A percentile compares a stretch with the other conserved stretches of the same genome.
Evolutionary conservation across 2,797 vertebrate species (phyloP).

Genomic region (Masticophis lateralis): DNA sequence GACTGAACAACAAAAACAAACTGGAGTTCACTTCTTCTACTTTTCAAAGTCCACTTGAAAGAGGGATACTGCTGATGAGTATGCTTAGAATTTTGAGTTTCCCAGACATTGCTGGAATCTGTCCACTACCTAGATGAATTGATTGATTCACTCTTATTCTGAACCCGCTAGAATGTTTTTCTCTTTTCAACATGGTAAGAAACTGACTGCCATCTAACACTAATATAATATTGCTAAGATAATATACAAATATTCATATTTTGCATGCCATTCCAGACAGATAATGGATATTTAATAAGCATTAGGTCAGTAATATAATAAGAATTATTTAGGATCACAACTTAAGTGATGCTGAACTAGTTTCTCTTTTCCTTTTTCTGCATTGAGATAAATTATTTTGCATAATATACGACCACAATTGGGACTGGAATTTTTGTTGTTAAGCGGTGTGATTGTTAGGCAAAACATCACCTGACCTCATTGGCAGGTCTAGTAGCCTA

Average conservation of each 20-base stretch:
- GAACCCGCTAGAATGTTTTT: not conserved
- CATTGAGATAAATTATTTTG: not conserved
- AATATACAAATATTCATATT: not conserved
- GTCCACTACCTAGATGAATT: not conserved
- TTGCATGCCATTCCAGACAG: not conserved
- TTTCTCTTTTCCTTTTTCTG: not conserved
- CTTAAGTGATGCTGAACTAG: not conserved
- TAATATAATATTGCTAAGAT: not conserved
- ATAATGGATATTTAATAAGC: not conserved
- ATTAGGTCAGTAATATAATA: not conserved
- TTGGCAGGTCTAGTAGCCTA: not conserved
- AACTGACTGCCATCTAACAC: not conserved
- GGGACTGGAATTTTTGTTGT: not conserved
- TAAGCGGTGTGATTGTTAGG: not conserved
- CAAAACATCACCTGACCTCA: not conserved
- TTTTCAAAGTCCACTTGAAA: not conserved
- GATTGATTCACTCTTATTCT: not conserved
- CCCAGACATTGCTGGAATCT: not conserved
- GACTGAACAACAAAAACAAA: not conserved
- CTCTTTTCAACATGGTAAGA: not conserved
- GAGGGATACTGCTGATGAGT: not conserved
- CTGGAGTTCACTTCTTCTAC: not conserved
- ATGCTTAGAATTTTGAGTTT: not conserved
- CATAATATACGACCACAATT: not conserved
- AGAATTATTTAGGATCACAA: not conserved